These are phyloP conservation scores for Cynopterus brachyotis DNA, from an alignment of 2,113 vertebrate species.

Conservation along the genomic window DNA sequence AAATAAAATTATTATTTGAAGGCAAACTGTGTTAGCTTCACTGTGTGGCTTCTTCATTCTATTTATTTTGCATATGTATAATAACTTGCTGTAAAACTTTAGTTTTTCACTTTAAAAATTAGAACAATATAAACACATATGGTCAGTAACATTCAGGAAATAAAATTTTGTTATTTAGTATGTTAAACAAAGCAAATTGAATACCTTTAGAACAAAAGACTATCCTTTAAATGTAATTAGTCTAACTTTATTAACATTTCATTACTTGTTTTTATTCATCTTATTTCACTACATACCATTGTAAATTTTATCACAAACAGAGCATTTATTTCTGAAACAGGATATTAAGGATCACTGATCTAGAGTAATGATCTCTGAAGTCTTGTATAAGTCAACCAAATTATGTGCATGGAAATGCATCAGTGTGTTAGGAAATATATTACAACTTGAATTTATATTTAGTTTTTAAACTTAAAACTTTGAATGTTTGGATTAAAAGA, in stretches of 20 bases:
- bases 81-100: not conserved
- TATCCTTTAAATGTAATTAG: not conserved
- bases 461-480: not conserved
- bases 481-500: not conserved
- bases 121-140: not conserved
- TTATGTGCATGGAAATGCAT: not conserved
- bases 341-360: not conserved
- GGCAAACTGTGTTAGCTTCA: not conserved
- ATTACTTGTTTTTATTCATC: not conserved
- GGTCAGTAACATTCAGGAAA: not conserved
- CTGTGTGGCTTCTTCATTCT: not conserved
- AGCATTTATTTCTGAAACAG: not conserved
- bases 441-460: not conserved
- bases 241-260: not conserved
- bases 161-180: not conserved
- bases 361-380: not conserved
- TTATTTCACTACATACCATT: not conserved
- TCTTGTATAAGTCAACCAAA: not conserved
- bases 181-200: not conserved
- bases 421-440: not conserved
- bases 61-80: not conserved
- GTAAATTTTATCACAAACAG: not conserved
- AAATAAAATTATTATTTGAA: not conserved
- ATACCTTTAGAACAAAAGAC: not conserved
- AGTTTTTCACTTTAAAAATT: not conserved